These are phyloP conservation scores for Cygnus atratus DNA, from an alignment of 2,113 vertebrate genomes.

Conservation along the genomic window DNA sequence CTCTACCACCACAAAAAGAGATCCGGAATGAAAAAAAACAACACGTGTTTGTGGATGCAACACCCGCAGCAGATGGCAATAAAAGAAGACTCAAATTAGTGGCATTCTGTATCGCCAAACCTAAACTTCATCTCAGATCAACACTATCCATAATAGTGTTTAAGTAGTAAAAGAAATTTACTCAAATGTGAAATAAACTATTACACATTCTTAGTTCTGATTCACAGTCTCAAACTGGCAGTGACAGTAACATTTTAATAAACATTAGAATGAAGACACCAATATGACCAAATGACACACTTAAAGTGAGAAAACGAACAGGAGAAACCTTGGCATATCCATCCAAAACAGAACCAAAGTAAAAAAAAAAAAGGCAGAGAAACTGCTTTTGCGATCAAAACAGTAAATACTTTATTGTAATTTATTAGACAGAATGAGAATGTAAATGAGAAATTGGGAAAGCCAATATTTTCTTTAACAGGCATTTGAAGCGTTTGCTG, in stretches of 20 bases:
- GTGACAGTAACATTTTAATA: slow-evolving; percentile 70
- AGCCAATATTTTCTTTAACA: slow-evolving; percentile 51
- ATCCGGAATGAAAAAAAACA: not conserved
- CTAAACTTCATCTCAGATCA: slow-evolving; percentile 61
- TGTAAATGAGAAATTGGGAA: slow-evolving; percentile 62
- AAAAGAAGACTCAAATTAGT: slow-evolving; percentile 59
- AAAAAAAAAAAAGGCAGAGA: slow-evolving; percentile 33
- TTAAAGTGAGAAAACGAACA: slow-evolving; percentile 64
- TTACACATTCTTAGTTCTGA: slow-evolving; percentile 69
- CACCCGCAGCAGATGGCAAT: slow-evolving; percentile 52
- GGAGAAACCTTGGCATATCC: slow-evolving; percentile 64
- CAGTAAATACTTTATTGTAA: slow-evolving; percentile 67
- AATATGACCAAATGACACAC: slow-evolving; percentile 70
- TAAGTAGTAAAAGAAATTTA: slow-evolving; percentile 64
- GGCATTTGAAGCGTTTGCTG: slow-evolving; percentile 15
- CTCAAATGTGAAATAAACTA: slow-evolving; percentile 70
- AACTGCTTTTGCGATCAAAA: slow-evolving; percentile 48
- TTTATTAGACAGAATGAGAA: slow-evolving; percentile 62
- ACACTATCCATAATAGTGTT: slow-evolving; percentile 57
- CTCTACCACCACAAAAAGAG: not conserved
- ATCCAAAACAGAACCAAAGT: slow-evolving; percentile 60
- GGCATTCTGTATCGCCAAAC: slow-evolving; percentile 52
- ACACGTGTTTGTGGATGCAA: slow-evolving; percentile 4
- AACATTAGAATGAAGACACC: slow-evolving; percentile 68
- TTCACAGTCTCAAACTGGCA: slow-evolving; percentile 66